Evolutionary conservation across 2,888 invertebrate genomes (phyloP), one percentile per base, ranked within the genome.

Genomic region (Polylopha cassiicola): DNA sequence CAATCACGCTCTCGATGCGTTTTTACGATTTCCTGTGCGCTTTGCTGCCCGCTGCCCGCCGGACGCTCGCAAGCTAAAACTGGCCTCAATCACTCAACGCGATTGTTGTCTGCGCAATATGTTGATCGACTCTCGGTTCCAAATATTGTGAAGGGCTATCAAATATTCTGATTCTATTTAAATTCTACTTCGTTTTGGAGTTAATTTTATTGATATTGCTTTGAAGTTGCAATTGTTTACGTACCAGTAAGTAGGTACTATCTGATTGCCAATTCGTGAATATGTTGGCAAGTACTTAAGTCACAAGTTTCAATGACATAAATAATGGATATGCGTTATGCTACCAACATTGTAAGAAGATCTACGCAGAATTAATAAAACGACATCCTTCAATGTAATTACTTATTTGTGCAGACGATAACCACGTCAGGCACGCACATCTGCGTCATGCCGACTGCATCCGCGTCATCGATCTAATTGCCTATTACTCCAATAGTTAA

Each of bases 21-120:
- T 74, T 81, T 84, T 81, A 84, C 73, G 76, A 79, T 77, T 82
- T 84, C 85, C 84, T 77, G 78, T 65, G 65, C 65, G 73, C 36
- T 24, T 7, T 15, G 29, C 59, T 61, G 53, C 51, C 55, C 46
- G 38, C 41, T 42, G 38, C 32, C 28, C 39, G 39, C 37, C 53
- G 49, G 45, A 42, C 49, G 51, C 41, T 39, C 46, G 49, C 14
- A 17, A 49, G 54, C 63, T 64, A 59, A 62, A 64, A 58, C 61
- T 48, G 63, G 31, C 27, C 55, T 55, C 60, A 55, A 57, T 65
- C 61, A 55, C 59, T 58, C 63, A 53, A 45, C 54, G 47, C 53
- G 54, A 48, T 53, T 55, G 51, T 50, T 49, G 42, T 34, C 22
- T 18, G 14, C 21, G 18, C 17, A 21, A 17, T 8, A 11, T 8